Conservation (phyloP, 2,113 vertebrate genomes). For the Brachypodius melanocephalos region DNA sequence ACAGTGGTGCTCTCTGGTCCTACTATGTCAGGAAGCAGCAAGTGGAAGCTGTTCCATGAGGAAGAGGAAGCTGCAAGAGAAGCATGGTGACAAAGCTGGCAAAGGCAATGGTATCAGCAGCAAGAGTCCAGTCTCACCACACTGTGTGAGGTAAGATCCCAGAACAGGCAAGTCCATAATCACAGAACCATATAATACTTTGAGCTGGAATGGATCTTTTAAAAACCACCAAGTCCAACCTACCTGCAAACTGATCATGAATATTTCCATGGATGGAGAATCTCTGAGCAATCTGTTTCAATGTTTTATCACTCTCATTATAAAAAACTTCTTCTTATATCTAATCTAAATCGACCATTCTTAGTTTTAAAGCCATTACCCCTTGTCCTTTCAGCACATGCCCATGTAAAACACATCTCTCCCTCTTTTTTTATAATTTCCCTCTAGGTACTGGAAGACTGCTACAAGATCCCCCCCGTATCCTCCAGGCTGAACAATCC, state of each 20-base stretch:
- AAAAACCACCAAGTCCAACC: background rate
- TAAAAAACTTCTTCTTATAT: background rate
- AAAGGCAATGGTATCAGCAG: background rate
- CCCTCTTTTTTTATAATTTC: background rate
- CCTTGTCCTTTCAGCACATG: background rate
- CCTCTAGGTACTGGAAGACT: background rate
- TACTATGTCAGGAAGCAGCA: background rate
- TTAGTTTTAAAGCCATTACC: background rate
- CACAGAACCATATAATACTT: background rate
- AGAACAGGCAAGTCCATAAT: background rate
- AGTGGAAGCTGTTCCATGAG: background rate
- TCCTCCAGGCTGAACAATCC: background rate
- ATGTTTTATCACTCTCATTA: background rate
- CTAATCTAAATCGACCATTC: background rate
- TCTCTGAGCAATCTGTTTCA: background rate
- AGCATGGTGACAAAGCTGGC: background rate
- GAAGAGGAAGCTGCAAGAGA: background rate
- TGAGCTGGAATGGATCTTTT: background rate
- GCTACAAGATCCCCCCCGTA: accelerated
- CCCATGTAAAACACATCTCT: background rate
- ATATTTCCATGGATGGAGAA: background rate
- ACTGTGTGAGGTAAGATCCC: background rate
- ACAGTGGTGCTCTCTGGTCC: background rate
- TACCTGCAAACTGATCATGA: background rate
- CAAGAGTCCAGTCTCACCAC: background rate